phyloP scores from a whole-genome alignment of 2,797 vertebrate genomes.

The Lithobates sylvaticus region DNA sequence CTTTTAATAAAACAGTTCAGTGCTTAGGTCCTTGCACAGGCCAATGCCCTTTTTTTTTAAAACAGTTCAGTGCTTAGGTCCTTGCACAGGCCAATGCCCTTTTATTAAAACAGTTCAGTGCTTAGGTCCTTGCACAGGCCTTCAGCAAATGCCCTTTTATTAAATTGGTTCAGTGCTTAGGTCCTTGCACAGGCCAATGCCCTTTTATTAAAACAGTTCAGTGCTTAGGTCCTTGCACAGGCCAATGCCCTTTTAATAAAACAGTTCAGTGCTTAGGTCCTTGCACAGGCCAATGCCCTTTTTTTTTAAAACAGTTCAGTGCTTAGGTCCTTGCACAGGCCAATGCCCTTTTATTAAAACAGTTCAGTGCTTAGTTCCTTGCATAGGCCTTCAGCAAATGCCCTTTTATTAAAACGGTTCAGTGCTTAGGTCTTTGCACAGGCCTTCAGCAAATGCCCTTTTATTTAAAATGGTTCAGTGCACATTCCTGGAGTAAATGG shows the following conservation, averaged over 20 bases:
- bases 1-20: not conserved
- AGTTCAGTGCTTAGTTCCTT: too few species aligned
- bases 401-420: too few species aligned
- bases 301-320: not conserved
- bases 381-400: too few species aligned
- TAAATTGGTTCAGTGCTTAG: not conserved
- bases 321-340: not conserved
- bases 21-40: not conserved
- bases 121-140: too few species aligned
- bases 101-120: not conserved
- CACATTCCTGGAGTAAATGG: too few species aligned
- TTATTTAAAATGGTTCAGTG: too few species aligned
- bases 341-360: too few species aligned
- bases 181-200: not conserved
- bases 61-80: not conserved
- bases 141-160: not conserved
- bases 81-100: not conserved
- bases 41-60: not conserved
- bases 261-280: too few species aligned
- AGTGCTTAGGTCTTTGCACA: too few species aligned
- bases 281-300: too few species aligned
- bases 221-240: not conserved
- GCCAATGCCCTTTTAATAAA: not conserved
- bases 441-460: too few species aligned
- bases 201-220: not conserved